These are phyloP conservation scores for Nothocercus julius DNA, from an alignment of 2,113 vertebrate species.

Conservation along the genomic window DNA sequence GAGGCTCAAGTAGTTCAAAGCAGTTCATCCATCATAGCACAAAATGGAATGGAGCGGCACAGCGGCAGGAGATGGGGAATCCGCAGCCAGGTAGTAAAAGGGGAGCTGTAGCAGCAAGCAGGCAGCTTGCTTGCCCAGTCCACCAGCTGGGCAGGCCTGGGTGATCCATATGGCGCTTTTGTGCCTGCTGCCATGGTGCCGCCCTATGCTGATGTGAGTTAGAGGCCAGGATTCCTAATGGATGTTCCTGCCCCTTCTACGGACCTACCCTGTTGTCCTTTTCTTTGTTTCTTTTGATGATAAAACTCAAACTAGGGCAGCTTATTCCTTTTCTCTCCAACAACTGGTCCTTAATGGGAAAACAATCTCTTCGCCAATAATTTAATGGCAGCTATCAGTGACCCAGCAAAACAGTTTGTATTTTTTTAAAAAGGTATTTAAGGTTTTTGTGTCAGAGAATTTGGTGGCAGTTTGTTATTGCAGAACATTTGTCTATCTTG, in stretches of 20 bases:
- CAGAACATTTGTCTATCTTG: not conserved
- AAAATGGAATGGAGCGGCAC: not conserved
- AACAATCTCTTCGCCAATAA: not conserved
- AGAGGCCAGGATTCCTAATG: not conserved
- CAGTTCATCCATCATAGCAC: not conserved
- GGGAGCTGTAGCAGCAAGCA: not conserved
- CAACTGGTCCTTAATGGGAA: not conserved
- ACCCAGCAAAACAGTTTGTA: not conserved
- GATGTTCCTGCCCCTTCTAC: not conserved
- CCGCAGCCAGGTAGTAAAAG: not conserved
- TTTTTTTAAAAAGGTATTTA: not conserved
- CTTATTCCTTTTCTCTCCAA: not conserved
- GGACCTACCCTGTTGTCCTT: not conserved
- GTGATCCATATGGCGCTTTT: not conserved
- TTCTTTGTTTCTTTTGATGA: not conserved
- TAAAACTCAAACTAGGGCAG: not conserved
- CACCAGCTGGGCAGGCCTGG: not conserved
- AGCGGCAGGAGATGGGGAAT: not conserved
- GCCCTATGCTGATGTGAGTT: not conserved
- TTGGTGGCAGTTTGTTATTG: not conserved
- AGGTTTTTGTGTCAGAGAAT: not conserved
- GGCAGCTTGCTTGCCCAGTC: not conserved
- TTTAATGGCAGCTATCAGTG: not conserved
- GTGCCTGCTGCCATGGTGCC: not conserved
- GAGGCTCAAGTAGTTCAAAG: not conserved